A percentile compares a stretch with the other conserved stretches of the same genome.
Evolutionary conservation across 2,797 vertebrate genomes (phyloP).

Genomic region (Limosa lapponica): DNA sequence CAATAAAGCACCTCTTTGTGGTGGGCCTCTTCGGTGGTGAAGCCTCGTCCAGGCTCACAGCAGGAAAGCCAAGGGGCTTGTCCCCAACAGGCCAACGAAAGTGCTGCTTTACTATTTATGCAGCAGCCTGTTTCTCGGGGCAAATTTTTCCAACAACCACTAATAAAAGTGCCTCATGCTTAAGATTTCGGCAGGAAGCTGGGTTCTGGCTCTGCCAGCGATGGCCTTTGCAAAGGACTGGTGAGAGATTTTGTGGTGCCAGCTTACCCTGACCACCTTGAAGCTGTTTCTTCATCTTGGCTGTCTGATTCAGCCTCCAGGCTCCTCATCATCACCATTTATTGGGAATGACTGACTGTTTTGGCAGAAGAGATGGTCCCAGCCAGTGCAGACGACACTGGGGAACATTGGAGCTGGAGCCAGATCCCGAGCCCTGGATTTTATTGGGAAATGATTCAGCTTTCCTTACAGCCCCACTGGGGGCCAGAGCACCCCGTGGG

Average conservation of each 20-base stretch:
- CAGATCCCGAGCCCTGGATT: not conserved
- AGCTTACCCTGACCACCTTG: not conserved
- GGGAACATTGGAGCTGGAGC: not conserved
- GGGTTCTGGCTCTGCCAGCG: not conserved
- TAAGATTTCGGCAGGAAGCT: not conserved
- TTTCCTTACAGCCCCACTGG: not conserved
- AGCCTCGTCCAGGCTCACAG: not conserved
- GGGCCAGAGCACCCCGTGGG: not conserved
- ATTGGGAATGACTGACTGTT: not conserved
- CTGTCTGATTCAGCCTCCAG: not conserved
- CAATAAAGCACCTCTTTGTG: not conserved
- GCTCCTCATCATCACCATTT: conserved; percentile 1
- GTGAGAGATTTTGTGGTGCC: not conserved
- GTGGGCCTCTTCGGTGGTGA: not conserved
- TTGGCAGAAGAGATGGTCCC: not conserved
- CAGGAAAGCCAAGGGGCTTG: not conserved
- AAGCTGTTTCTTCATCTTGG: conserved; percentile 26
- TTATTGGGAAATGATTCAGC: not conserved
- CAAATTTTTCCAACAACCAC: not conserved
- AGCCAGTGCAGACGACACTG: not conserved
- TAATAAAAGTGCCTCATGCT: not conserved
- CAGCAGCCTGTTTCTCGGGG: not conserved
- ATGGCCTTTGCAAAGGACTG: not conserved
- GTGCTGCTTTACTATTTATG: not conserved
- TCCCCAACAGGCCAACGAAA: not conserved